These are phyloP conservation scores for Corythaeola cristata DNA, from an alignment of 2,113 vertebrate genomes.

Conservation along the genomic window DNA sequence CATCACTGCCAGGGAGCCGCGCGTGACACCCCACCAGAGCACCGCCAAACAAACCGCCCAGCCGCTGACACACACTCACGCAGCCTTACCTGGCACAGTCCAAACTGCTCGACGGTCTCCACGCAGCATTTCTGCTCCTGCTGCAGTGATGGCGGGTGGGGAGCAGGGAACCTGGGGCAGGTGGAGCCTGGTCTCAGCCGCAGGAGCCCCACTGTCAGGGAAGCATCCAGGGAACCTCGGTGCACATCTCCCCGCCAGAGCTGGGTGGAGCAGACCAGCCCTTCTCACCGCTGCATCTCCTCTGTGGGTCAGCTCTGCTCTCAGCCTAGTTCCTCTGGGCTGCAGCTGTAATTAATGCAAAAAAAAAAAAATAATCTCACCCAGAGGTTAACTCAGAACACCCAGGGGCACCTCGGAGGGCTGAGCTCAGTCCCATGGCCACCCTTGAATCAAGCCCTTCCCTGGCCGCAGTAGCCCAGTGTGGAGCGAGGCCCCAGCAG, in stretches of 20 bases:
- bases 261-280: rapidly evolving
- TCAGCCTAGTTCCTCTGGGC: neutral
- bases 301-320: neutral
- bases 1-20: neutral
- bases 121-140: neutral
- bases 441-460: neutral
- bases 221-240: neutral
- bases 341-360: neutral
- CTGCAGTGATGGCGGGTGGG: too few relatives aligned
- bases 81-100: neutral
- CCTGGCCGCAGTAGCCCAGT: rapidly evolving
- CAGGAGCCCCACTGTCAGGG: neutral
- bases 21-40: neutral
- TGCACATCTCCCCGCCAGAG: neutral
- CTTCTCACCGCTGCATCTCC: rapidly evolving
- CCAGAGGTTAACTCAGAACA: neutral
- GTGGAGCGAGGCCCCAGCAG: neutral
- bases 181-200: too few relatives aligned
- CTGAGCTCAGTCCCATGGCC: rapidly evolving
- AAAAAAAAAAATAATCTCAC: neutral
- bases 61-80: rapidly evolving
- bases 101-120: rapidly evolving
- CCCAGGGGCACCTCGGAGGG: rapidly evolving
- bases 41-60: neutral
- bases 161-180: neutral